phyloP scores from a whole-genome alignment of 64 coral and sea anemone genomes.

The Pocillopora verrucosa region DNA sequence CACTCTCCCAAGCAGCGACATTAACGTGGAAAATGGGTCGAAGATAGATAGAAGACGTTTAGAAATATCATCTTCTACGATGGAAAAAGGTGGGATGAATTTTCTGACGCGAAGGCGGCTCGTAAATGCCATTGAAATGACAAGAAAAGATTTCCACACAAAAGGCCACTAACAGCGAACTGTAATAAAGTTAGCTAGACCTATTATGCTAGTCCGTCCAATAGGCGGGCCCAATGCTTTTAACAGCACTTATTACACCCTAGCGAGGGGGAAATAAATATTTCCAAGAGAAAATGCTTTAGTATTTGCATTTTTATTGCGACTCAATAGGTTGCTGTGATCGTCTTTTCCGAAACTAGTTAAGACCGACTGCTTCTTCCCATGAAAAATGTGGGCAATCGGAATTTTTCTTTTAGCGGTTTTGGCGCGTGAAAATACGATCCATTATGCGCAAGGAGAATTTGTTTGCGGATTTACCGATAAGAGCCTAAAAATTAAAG shows the following conservation, averaged over 20 bases:
- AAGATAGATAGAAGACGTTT: background rate
- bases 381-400: background rate
- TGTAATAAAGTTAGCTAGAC: constrained; percentile 21
- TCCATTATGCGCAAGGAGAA: background rate
- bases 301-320: constrained; percentile 72
- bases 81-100: background rate
- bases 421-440: background rate
- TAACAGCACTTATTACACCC: constrained; percentile 64
- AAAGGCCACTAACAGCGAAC: constrained; percentile 2
- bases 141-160: constrained; percentile 27
- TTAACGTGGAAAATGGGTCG: background rate
- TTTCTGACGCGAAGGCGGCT: constrained; percentile 8
- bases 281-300: constrained; percentile 60
- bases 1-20: background rate
- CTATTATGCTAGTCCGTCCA: constrained; percentile 17
- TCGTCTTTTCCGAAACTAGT: background rate
- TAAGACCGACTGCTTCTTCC: background rate
- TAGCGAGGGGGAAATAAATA: constrained; percentile 68
- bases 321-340: constrained; percentile 19
- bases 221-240: constrained; percentile 32
- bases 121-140: constrained; percentile 24
- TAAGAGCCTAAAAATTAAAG: constrained; percentile 59
- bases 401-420: background rate
- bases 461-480: constrained; percentile 40
- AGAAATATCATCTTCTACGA: background rate